Evolutionary conservation across 2,113 vertebrate species (phyloP).

Genomic region (Bostrychus sinensis): DNA sequence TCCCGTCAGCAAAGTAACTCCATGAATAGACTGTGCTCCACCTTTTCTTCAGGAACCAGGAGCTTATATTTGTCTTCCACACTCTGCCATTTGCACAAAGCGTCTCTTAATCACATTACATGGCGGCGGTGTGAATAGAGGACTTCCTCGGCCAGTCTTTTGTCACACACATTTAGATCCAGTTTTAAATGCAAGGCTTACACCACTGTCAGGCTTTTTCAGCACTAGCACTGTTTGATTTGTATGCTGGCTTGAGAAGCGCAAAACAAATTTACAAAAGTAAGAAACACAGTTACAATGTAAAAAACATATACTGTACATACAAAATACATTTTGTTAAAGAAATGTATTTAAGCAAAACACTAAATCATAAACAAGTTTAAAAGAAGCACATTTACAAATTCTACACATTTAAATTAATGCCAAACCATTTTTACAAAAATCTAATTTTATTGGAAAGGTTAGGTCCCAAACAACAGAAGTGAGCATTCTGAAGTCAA

Average conservation of each 20-base stretch:
- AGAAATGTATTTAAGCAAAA: too few species aligned
- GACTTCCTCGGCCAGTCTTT: constrained; percentile 63
- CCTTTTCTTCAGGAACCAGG: constrained; percentile 57
- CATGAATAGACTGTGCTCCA: constrained; percentile 55
- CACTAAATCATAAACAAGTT: too few species aligned
- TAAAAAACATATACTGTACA: too few species aligned
- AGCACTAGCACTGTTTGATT: constrained; percentile 51
- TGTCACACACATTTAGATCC: constrained; percentile 57
- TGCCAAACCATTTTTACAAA: too few species aligned
- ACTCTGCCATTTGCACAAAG: constrained; percentile 69
- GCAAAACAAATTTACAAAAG: not conserved
- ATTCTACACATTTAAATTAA: too few species aligned
- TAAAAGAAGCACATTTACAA: too few species aligned
- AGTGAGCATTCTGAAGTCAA: too few species aligned
- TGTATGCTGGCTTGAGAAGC: constrained; percentile 34
- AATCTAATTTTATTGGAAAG: too few species aligned
- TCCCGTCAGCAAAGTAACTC: constrained; percentile 59
- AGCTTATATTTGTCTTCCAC: constrained; percentile 66
- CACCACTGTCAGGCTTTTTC: constrained; percentile 55
- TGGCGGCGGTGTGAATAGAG: constrained; percentile 56
- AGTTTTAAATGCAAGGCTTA: constrained; percentile 69
- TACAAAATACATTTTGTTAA: too few species aligned
- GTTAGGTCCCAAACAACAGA: too few species aligned
- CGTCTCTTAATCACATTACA: constrained; percentile 76
- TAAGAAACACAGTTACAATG: too few species aligned